Conservation (phyloP, 2,888 invertebrate genomes). For the Oligia latruncula region DNA sequence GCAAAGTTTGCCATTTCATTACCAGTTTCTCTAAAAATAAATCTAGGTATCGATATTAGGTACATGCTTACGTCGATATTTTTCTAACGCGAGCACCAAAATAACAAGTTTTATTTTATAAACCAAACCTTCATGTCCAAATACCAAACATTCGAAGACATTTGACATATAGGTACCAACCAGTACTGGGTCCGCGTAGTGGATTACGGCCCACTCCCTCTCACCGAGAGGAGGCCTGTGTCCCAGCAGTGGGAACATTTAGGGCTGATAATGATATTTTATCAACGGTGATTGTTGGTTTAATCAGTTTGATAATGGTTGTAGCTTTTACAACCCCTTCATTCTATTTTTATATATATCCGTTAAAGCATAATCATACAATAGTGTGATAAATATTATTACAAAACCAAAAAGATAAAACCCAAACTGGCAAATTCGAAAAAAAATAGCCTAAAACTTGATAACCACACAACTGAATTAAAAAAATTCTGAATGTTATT, state of each 20-base stretch:
- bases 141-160: not conserved
- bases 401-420: not conserved
- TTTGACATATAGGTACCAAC: not conserved
- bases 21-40: constrained; percentile 34
- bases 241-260: not conserved
- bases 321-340: not conserved
- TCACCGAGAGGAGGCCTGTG: too few species aligned
- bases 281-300: not conserved
- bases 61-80: not conserved
- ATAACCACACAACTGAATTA: not conserved
- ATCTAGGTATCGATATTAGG: not conserved
- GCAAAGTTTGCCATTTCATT: constrained; percentile 19
- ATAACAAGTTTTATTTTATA: not conserved
- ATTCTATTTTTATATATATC: not conserved
- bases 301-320: not conserved
- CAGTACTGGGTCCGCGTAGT: not conserved
- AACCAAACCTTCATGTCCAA: not conserved
- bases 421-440: not conserved
- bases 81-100: not conserved
- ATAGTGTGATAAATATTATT: too few species aligned
- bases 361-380: not conserved
- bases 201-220: not conserved
- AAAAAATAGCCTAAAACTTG: not conserved
- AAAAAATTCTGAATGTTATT: not conserved
- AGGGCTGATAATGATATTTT: not conserved